phyloP scores from a whole-genome alignment of 1,140 invertebrate species.

The Drosophila arizonae region DNA sequence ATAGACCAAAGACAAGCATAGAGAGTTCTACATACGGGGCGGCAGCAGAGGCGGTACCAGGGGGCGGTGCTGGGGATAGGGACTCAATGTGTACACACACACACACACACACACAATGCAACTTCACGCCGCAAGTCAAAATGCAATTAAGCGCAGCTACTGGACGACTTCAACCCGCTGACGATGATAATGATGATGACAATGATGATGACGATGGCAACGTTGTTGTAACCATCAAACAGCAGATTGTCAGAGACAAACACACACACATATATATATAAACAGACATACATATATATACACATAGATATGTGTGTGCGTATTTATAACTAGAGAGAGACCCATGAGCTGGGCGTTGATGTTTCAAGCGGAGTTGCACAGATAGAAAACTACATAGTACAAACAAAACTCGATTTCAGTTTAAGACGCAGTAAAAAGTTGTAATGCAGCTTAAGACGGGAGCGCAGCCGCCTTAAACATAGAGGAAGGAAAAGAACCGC shows the following conservation, averaged over 20 bases:
- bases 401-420: slow-evolving; percentile 80
- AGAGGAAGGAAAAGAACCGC: slow-evolving; percentile 75
- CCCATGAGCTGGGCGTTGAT: slow-evolving; percentile 71
- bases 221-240: slow-evolving; percentile 68
- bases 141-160: slow-evolving; percentile 79
- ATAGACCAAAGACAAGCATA: slow-evolving; percentile 57
- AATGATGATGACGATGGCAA: slow-evolving; percentile 50
- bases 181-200: slow-evolving; percentile 14
- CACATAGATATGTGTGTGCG: background rate
- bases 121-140: slow-evolving; percentile 80
- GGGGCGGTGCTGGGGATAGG: slow-evolving; percentile 5
- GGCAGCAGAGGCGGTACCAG: background rate
- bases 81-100: background rate
- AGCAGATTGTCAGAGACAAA: slow-evolving; percentile 72
- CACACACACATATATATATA: slow-evolving; percentile 14
- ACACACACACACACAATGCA: slow-evolving; percentile 44
- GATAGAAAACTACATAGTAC: slow-evolving; percentile 70
- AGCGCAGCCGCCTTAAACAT: slow-evolving; percentile 74
- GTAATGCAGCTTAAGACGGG: slow-evolving; percentile 80
- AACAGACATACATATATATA: background rate
- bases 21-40: slow-evolving; percentile 55
- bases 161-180: slow-evolving; percentile 47
- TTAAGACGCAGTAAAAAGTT: slow-evolving; percentile 81
- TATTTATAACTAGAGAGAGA: slow-evolving; percentile 29
- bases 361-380: slow-evolving; percentile 73